Evolutionary conservation across 2,888 invertebrate species (phyloP).

Genomic region (Drosophila merina): DNA sequence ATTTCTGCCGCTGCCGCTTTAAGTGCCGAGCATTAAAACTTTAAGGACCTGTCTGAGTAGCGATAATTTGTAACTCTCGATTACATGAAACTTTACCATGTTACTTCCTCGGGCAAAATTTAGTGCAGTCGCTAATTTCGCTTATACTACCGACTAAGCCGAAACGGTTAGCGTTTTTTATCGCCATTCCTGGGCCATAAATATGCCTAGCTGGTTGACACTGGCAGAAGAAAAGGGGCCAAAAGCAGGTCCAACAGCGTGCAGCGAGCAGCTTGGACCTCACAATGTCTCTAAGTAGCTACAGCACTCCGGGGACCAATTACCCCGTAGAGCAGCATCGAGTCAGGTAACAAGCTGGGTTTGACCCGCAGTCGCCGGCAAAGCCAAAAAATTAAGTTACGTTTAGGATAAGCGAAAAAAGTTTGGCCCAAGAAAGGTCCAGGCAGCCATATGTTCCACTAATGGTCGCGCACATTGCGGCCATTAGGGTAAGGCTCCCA

Average conservation of each 20-base stretch:
- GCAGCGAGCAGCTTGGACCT: constrained; percentile 35
- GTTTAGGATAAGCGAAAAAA: constrained; percentile 58
- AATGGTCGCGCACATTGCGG: constrained; percentile 76
- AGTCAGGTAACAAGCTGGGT: constrained; percentile 65
- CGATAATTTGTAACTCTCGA: constrained; percentile 42
- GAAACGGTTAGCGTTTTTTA: constrained; percentile 71
- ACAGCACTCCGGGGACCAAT: constrained; percentile 73
- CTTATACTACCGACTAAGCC: constrained; percentile 37
- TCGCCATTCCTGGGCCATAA: constrained; percentile 64
- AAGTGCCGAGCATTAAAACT: constrained; percentile 45
- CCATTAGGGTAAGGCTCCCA: constrained; percentile 62
- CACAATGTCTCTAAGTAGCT: constrained; percentile 75
- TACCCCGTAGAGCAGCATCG: constrained; percentile 51
- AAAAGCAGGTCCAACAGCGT: constrained; percentile 11
- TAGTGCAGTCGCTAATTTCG: constrained; percentile 64
- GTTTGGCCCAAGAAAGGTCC: constrained; percentile 56
- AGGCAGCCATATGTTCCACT: constrained; percentile 72
- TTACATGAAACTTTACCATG: constrained; percentile 47
- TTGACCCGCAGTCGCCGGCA: constrained; percentile 44
- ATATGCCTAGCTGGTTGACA: constrained; percentile 64
- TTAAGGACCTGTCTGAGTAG: constrained; percentile 55
- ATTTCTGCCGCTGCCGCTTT: constrained; percentile 38
- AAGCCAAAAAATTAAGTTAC: constrained; percentile 70
- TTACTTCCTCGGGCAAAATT: constrained; percentile 49
- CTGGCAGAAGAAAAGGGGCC: constrained; percentile 4